Conservation (phyloP, 2,797 vertebrate genomes). For the Spinus olivaceus region DNA sequence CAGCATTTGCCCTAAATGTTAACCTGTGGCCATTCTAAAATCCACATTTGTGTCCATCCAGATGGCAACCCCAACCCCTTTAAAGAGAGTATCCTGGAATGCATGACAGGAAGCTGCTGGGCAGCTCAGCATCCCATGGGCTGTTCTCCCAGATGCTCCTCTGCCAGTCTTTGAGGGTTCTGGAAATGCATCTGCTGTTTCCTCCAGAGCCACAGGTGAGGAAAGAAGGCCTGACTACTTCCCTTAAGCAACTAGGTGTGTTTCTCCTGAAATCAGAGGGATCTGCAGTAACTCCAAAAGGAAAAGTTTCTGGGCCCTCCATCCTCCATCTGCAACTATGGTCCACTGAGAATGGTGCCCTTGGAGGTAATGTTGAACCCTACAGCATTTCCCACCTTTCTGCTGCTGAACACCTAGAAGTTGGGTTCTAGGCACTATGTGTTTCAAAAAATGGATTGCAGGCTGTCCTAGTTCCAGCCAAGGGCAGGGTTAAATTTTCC, state of each 20-base stretch:
- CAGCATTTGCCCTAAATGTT: background rate
- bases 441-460: background rate
- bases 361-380: background rate
- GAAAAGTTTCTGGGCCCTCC: background rate
- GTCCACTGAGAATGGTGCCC: background rate
- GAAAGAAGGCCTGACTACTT: background rate
- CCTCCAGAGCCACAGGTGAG: background rate
- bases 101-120: fast-evolving
- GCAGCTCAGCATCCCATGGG: background rate
- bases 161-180: background rate
- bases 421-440: background rate
- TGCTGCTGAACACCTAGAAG: background rate
- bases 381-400: background rate
- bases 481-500: background rate
- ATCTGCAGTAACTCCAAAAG: background rate
- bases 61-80: background rate
- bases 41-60: background rate
- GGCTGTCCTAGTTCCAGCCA: background rate
- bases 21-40: background rate
- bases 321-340: background rate
- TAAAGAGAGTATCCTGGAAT: too few relatives aligned
- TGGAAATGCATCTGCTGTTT: background rate
- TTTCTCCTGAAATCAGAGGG: background rate
- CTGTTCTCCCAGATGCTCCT: background rate
- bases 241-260: background rate